Evolutionary conservation across 2,888 invertebrate species (phyloP), one percentile per base, ranked within the genome.

Genomic region (Crioceris asparagi): DNA sequence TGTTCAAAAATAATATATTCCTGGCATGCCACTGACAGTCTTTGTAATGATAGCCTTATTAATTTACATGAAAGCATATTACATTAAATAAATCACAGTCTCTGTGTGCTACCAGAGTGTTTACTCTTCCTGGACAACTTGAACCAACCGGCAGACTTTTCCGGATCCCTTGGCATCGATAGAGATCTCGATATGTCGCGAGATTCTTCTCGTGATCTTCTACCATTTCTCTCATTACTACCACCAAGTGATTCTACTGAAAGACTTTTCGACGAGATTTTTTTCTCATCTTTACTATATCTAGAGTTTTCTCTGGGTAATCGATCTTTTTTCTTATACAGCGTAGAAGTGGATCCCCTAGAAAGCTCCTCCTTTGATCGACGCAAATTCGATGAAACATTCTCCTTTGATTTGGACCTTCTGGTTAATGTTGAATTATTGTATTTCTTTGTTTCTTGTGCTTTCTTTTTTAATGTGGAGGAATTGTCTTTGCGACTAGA

Each of bases 101-200:
- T 53, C 43, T 60, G 59, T 15, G 54, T 52, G 46, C 55, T 57
- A 18, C 47, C 49, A 31, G 57, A 53, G 35, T 57, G 54, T 50
- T 67, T 68, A 46, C 62, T 66, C 53, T 71, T 78, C 53, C 64
- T 67, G 1, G 69, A 65, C 52, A 77, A 60, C 57, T 76, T 79
- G 54, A 81, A 80, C 82, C 81, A 82, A 36, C 79, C 79, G 23
- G 81, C 79, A 43, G 77, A 75, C 59, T 80, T 79, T 53, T 74
- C 75, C 32, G 75, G 72, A 54, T 81, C 79, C 52, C 79, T 75
- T 32, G 81, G 80, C 71, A 81, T 80, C 5, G 82, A 81, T 31
- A 79, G 70, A 1, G 81, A 81, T 39, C 82, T 65, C 0, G 74
- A 71, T 4, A 75, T 61, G 39, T 71, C 76, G 45, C 68, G 63